A percentile compares a stretch with the other conserved stretches of the same genome.
These are phyloP conservation scores for Temnothorax curvispinosus DNA, from an alignment of 1,140 invertebrate species.

Conservation along the genomic window DNA sequence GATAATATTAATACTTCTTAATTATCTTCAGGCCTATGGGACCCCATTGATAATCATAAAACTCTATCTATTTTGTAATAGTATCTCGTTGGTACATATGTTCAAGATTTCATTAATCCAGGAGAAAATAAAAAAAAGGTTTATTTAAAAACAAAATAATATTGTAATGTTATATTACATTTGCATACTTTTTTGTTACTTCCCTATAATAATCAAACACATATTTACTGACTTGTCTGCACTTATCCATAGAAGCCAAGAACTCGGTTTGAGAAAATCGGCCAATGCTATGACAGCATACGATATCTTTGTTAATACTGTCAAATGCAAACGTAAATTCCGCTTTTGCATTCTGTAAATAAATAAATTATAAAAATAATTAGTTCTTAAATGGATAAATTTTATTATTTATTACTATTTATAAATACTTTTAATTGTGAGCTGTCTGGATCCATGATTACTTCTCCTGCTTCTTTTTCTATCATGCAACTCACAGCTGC, in stretches of 20 bases:
- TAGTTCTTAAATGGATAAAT: not conserved
- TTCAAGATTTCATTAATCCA: not conserved
- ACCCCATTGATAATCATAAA: too few relatives aligned
- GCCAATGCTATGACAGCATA: conserved; percentile 89
- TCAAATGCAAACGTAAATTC: conserved; percentile 91
- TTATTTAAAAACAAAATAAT: conserved; percentile 23
- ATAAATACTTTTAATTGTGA: conserved; percentile 84
- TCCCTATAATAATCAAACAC: conserved; percentile 91
- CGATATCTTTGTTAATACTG: conserved; percentile 88
- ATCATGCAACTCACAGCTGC: conserved; percentile 92
- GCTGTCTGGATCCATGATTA: conserved; percentile 89
- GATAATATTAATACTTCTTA: not conserved
- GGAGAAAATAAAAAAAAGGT: not conserved
- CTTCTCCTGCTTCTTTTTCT: conserved; percentile 86
- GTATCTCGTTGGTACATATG: too few relatives aligned
- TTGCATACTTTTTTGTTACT: conserved; percentile 87
- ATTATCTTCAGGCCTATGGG: not conserved
- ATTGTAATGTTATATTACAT: conserved; percentile 79
- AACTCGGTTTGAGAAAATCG: conserved; percentile 89
- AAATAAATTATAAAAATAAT: conserved; percentile 64
- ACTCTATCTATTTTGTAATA: too few relatives aligned
- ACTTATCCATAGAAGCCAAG: conserved; percentile 88
- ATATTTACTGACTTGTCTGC: conserved; percentile 88
- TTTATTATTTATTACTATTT: conserved; percentile 14
- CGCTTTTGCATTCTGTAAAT: conserved; percentile 84